A percentile compares a stretch with the other conserved stretches of the same genome.
Evolutionary conservation across 1,140 invertebrate genomes (phyloP).

Genomic region (Geopemphigus sp.): DNA sequence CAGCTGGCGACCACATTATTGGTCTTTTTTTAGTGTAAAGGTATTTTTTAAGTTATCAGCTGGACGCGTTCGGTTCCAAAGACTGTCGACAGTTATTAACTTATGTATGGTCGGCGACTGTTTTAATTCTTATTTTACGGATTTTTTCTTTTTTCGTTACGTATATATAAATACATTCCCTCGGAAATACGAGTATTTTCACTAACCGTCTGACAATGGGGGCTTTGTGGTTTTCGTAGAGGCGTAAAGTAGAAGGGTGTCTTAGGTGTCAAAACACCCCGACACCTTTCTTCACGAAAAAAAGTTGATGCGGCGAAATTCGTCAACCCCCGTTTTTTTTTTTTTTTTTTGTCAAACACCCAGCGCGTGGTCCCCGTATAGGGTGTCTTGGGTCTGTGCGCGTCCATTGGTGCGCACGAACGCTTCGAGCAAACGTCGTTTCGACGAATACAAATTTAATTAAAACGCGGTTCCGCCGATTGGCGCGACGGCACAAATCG

Average conservation of each 20-base stretch:
- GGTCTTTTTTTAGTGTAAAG: constrained; percentile 8
- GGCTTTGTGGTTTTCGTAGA: constrained; percentile 37
- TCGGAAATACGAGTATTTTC: constrained; percentile 41
- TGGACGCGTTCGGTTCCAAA: constrained; percentile 38
- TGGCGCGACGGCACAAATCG: no score
- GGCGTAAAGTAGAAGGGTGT: constrained; percentile 33
- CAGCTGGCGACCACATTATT: constrained; percentile 24
- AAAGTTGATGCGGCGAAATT: constrained; percentile 22
- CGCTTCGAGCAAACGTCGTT: constrained; percentile 14
- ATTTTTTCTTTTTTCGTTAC: not conserved
- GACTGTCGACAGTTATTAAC: constrained; percentile 41
- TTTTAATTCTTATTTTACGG: constrained; percentile 24
- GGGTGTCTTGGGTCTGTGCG: constrained; percentile 6
- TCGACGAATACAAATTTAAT: constrained; percentile 42
- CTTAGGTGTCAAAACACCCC: constrained; percentile 49
- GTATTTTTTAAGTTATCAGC: constrained; percentile 15
- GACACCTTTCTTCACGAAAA: constrained; percentile 20
- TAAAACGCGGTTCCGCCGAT: constrained; percentile 6
- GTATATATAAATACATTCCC: constrained; percentile 4
- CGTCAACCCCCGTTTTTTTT: constrained; percentile 37
- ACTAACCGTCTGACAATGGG: constrained; percentile 31
- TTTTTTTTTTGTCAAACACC: constrained; percentile 2
- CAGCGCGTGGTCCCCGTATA: not conserved
- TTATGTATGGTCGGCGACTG: not conserved
- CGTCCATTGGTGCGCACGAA: constrained; percentile 38